Evolutionary conservation across 2,113 vertebrate genomes (phyloP).

Genomic region (Sterrhoptilus dennistouni): DNA sequence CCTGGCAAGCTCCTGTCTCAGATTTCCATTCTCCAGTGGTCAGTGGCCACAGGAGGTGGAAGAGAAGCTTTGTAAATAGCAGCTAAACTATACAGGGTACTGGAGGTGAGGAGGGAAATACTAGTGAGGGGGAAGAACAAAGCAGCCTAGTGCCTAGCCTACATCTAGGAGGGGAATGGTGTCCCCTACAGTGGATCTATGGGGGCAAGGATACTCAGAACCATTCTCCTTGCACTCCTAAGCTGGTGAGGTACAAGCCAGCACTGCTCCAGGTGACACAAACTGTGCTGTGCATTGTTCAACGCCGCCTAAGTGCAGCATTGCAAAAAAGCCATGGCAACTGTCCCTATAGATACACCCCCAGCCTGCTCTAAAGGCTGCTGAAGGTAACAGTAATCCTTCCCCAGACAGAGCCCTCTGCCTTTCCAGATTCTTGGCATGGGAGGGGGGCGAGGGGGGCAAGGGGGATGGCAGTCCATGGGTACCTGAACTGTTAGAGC

Average conservation of each 20-base stretch:
- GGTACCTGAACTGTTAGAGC: neutral
- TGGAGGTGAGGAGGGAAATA: neutral
- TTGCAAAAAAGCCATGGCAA: neutral
- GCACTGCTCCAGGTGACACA: neutral
- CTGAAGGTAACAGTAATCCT: neutral
- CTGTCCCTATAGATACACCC: neutral
- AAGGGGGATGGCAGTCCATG: neutral
- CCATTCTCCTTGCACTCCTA: neutral
- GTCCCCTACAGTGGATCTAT: accelerated
- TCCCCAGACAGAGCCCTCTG: neutral
- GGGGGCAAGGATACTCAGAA: neutral
- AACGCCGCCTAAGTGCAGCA: neutral
- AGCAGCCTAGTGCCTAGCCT: neutral
- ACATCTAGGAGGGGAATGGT: neutral
- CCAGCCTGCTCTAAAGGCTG: neutral
- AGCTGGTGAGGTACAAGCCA: neutral
- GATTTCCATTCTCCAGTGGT: neutral
- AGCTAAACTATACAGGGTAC: neutral
- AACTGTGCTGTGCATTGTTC: neutral
- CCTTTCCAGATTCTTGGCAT: neutral
- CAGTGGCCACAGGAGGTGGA: neutral
- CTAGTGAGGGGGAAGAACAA: neutral
- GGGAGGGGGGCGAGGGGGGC: neutral
- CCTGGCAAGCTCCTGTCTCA: neutral
- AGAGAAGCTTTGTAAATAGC: neutral